phyloP scores from a whole-genome alignment of 2,888 invertebrate species.

The Lasioglossum zephyrum region DNA sequence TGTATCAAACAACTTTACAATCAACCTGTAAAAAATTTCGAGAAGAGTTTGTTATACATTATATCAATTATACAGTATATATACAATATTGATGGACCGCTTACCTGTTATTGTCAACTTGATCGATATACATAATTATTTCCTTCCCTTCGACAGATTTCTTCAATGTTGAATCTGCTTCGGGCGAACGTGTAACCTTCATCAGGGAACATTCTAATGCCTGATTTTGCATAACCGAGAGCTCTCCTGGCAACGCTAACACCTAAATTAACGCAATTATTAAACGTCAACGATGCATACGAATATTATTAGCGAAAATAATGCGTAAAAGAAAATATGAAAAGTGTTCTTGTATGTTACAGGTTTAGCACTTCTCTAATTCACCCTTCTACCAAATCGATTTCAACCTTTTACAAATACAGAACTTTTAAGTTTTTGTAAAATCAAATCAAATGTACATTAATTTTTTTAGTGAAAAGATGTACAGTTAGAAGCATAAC shows the following conservation, averaged over 20 bases:
- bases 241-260: conserved; percentile 86
- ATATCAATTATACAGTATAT: too few relatives aligned
- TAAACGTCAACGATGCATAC: conserved; percentile 25
- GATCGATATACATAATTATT: conserved; percentile 84
- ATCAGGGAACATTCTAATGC: conserved; percentile 79
- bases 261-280: conserved; percentile 82
- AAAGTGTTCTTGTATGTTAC: conserved; percentile 2
- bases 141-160: conserved; percentile 74
- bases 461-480: too few relatives aligned
- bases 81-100: not conserved
- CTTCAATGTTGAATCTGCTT: conserved; percentile 70
- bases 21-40: conserved; percentile 85
- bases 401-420: too few relatives aligned
- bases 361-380: too few relatives aligned
- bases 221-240: conserved; percentile 84
- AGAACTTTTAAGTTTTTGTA: too few relatives aligned
- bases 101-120: conserved; percentile 83
- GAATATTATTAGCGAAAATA: not conserved
- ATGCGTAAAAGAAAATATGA: conserved; percentile 22
- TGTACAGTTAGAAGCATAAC: too few relatives aligned
- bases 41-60: conserved; percentile 17
- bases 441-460: too few relatives aligned
- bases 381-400: too few relatives aligned
- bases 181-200: conserved; percentile 58
- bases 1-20: conserved; percentile 88